Percentiles rank a stretch among this genome's conserved stretches.
These are phyloP conservation scores for Gymnothorax reevesii DNA, from an alignment of 2,797 vertebrate species.

Conservation along the genomic window DNA sequence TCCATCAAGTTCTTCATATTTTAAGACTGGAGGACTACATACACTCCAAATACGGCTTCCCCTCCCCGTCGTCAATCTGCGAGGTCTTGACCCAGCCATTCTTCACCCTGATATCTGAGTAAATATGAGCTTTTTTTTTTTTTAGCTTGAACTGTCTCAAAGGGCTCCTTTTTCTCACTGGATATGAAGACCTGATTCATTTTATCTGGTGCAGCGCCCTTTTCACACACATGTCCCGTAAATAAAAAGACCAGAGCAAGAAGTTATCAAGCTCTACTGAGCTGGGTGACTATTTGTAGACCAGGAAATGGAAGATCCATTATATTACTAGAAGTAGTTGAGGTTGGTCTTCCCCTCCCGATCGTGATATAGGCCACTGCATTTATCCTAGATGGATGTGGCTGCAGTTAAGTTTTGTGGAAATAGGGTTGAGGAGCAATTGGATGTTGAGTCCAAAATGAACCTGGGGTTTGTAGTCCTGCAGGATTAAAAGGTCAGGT, in stretches of 20 bases:
- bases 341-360: not conserved
- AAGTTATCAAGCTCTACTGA: not conserved
- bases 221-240: not conserved
- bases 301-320: not conserved
- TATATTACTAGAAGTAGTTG: not conserved
- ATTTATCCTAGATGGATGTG: not conserved
- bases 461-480: too few relatives aligned
- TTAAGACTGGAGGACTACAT: not conserved
- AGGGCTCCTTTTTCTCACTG: not conserved
- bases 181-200: not conserved
- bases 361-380: not conserved
- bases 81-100: not conserved
- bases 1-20: not conserved
- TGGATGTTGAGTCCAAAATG: not conserved
- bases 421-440: not conserved
- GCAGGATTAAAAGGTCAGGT: not conserved
- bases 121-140: not conserved
- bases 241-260: not conserved
- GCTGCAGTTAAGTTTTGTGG: not conserved
- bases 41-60: too few relatives aligned
- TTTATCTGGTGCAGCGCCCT: not conserved
- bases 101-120: not conserved
- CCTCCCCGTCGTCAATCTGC: not conserved
- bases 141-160: not conserved
- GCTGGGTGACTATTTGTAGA: not conserved